A percentile compares a stretch with the other conserved stretches of the same genome.
Conservation (phyloP, 1,140 invertebrate species). For the Holotrichia oblita region DNA sequence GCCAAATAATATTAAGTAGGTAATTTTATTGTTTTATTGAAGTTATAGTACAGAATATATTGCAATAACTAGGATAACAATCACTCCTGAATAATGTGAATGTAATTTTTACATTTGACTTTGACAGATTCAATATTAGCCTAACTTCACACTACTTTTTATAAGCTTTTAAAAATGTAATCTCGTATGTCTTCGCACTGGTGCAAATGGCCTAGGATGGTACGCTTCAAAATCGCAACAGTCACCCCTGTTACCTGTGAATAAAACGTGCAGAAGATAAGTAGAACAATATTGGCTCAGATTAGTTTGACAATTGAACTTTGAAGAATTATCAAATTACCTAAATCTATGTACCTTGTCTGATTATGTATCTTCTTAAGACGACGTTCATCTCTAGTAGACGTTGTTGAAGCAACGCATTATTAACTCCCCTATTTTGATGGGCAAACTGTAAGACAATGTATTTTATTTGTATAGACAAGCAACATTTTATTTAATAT, state of each 20-base stretch:
- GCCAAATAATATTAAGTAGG: too few species aligned
- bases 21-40: not conserved
- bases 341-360: constrained; percentile 42
- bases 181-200: not conserved
- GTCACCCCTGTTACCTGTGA: constrained; percentile 38
- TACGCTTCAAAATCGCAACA: constrained; percentile 31
- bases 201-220: not conserved
- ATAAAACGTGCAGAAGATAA: constrained; percentile 10
- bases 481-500: too few species aligned
- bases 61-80: not conserved
- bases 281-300: constrained; percentile 1
- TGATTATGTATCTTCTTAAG: constrained; percentile 42
- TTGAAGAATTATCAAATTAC: constrained; percentile 24
- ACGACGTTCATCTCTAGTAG: constrained; percentile 41
- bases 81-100: not conserved
- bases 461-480: constrained; percentile 14
- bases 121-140: too few species aligned
- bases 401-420: too few species aligned
- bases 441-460: constrained; percentile 8
- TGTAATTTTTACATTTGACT: too few species aligned
- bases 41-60: not conserved
- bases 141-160: too few species aligned
- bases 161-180: not conserved
- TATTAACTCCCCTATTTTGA: too few species aligned
- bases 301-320: not conserved